Base-by-base conservation (phyloP, 2,797 vertebrate species). In the Gymnoscopelus microlampas region DNA sequence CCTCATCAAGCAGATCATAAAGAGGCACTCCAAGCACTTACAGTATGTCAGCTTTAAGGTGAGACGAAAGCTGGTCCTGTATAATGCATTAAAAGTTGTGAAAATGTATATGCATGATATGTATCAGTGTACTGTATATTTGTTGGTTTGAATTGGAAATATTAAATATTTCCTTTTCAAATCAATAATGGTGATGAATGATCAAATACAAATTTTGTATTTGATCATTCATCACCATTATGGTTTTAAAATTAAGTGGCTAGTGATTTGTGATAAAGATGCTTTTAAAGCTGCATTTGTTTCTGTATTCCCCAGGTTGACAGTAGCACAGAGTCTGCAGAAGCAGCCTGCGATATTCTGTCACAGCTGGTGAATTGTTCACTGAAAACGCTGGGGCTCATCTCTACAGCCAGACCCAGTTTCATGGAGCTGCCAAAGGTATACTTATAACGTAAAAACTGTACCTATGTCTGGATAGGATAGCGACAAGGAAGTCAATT, bases 401-500 rank as follows among this genome's bases (percentile, higher is more conserved):
- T 99, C 88, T 99, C 98, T 61, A 99, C 97, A 23, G 97, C 98
- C 71, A 94, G 96, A 62, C 98, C 98, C 79, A 99, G 97, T 87
- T 99, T 99, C 92, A 98, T 99, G 97, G 97, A 99, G 92, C 94
- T 99, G 88, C 96, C 96, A 83, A 99, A 98, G 97, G 97, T 98
- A 96, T 54, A 47, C 60, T 9, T 13, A 71, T 14, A 49, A n/a
- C 2, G 2, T n/a, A 59, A n/a, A 32, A 0, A 0, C 48, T 0
- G n/a, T 0, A 0, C 53, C 13, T 14, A 8, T 4, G 13, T 10
- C 39, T 44, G 39, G 32, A 35, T 4, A 4, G 29, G 29, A 6
- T 39, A 39, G 35, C 7, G 35, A 6, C 5, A 39, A 39, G 35
- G 35, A 39, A 39, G 35, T 8, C 4, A 39, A 19, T 19, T 19